Conservation (phyloP, 2,888 invertebrate genomes). For the Bimastos eiseni region DNA sequence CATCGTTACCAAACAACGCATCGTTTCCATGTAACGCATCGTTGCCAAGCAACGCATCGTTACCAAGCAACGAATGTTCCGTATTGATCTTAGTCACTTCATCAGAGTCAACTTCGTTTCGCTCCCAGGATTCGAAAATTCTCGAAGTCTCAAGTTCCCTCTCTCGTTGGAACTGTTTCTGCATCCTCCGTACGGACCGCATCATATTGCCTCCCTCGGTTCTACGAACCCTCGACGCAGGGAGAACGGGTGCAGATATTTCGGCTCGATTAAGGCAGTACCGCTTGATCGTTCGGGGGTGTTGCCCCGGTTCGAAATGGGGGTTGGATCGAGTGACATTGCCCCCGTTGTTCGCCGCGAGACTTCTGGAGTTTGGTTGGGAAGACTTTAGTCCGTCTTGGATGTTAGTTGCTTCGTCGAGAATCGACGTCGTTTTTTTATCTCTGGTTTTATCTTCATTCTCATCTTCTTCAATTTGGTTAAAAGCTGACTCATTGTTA, state of each 20-base stretch:
- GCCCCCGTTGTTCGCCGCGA: not conserved
- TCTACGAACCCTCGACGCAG: not conserved
- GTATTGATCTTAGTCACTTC: not conserved
- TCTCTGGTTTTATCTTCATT: not conserved
- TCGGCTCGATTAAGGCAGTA: not conserved
- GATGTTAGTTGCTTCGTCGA: not conserved
- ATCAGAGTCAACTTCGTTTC: not conserved
- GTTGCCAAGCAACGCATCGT: not conserved
- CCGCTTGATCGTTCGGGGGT: not conserved
- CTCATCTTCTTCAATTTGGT: not conserved
- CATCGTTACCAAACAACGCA: not conserved
- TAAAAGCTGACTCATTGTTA: not conserved
- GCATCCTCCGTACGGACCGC: not conserved
- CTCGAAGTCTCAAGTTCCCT: not conserved
- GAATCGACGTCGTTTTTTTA: not conserved
- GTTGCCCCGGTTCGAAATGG: not conserved
- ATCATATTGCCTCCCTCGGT: not conserved
- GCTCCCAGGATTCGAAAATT: not conserved
- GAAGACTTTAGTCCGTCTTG: not conserved
- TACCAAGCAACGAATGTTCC: not conserved
- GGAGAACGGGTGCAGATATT: not conserved
- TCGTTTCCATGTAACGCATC: not conserved
- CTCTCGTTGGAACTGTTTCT: not conserved
- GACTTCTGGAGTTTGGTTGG: not conserved
- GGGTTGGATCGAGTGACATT: not conserved